Evolutionary conservation across 2,797 vertebrate species (phyloP), one percentile per base, ranked within the genome.

Genomic region (Takifugu rubripes): DNA sequence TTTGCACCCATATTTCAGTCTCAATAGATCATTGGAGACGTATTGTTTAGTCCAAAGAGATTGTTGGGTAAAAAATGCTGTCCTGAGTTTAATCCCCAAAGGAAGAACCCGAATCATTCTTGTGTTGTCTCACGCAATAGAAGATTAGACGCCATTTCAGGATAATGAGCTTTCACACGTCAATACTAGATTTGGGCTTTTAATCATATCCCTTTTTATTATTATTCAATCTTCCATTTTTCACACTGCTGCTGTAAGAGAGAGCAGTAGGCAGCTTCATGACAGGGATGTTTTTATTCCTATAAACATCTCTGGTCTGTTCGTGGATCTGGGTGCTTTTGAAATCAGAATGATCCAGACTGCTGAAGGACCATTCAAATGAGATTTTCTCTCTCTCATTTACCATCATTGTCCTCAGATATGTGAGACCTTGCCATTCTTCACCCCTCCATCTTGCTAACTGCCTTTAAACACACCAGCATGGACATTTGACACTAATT

Each of bases 81-180:
- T 9, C 6, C 3, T 36, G 33, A 2, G 11, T 36, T 12, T 11
- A 11, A 8, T 40, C 10, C 1, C 9, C 8, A 10, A 9, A 9
- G 31, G 7, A 33, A 33, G 31, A 33, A 33, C 31, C 7, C 31
- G 4, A 33, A 2, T 21, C 44, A 45, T 46, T 17, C 15, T 50
- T 31, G 3, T 26, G 29, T 21, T 49, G 36, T 40, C 76, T 68
- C 15, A 55, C 29, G 44, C 5, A 15, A 60, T 46, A 55, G 43
- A 12, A n/a, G 0, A 56, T 72, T 70, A 57, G 64, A 62, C 65
- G 66, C 50, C 40, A 50, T 40, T 27, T 42, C 11, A 40, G 61
- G 64, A 66, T 81, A 80, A 82, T 66, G 73, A 82, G 77, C 59
- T 70, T 68, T 60, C 55, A 56, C 72, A 68, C 56, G 26, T 68